Evolutionary conservation across 2,113 vertebrate species (phyloP), one percentile per base, ranked within the genome.

Genomic region (Sphaerodactylus townsendi): DNA sequence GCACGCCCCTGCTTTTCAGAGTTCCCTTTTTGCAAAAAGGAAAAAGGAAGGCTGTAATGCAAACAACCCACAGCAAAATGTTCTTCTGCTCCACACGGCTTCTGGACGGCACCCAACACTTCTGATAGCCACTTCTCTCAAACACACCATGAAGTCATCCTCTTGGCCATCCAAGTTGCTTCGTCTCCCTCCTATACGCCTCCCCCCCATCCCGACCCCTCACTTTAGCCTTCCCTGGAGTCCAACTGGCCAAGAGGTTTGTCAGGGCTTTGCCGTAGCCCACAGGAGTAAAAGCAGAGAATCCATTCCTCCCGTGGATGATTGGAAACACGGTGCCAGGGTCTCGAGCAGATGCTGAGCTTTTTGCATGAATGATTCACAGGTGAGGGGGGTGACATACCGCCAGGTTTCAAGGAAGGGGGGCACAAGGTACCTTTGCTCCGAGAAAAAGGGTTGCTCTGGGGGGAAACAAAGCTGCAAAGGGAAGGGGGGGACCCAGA

Each of bases 391-490:
- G 74, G 19, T 15, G 64, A 30, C 23, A 4, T 14, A 66, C 30
- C 30, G 6, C 28, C 35, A 46, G 1, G 35, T 9, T 41, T 13
- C 30, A 30, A 13, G 35, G 5, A n/a, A n/a, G 73, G 14, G 53
- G 35, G 53, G 10, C 2, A 3, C 3, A 62, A 1, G 25, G 30
- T 10, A 9, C 59, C 59, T 62, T 62, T 62, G 59, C 59, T 62
- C 25, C 7, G 10, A 50, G 30, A 10, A 30, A 25, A 13, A 17
- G 14, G 72, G 4, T 1, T 74, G 44, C 5, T 48, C 48, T 17
- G 5, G 0, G 39, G 6, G 23, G 13, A 6, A 19, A 25, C 59
- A 28, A 4, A 3, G 11, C 1, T 17, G 28, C 25, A 46, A n/a
- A 14, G n/a, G 13, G 65, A n/a, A 53, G 14, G 69, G 46, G 21